Evolutionary conservation across 2,113 vertebrate species (phyloP), one percentile per base, ranked within the genome.

Genomic region (Amazona guildingii): DNA sequence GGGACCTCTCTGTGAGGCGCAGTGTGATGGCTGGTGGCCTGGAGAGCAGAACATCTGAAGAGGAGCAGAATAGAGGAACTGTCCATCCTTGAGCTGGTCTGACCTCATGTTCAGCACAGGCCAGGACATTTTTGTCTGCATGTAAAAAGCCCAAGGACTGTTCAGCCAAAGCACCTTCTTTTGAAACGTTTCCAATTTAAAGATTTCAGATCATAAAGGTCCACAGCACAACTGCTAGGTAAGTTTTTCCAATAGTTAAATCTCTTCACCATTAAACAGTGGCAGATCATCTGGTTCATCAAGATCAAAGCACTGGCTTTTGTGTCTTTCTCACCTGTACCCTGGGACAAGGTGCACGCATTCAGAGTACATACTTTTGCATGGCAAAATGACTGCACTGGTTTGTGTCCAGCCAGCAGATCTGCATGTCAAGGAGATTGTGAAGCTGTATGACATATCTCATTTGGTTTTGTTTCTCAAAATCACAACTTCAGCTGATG

Each of bases 381-480:
- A 69, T 7, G 28, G 49, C 63, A 74, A 66, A 91, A 68, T 0
- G 0, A 83, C 31, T 39, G 44, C 25, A 10, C 0, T 61, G 46
- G 4, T 90, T 80, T 80, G 72, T 49, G 37, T 59, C 43, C 48
- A 62, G 70, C 48, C 76, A 86, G 48, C 61, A 91, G 77, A 68
- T 52, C 69, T 33, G 39, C 27, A 91, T 62, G 82, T 82, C 84
- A 48, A 91, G 57, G 48, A 91, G 67, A 25, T 0, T 10, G 17
- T n/a, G 41, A 52, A 91, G 91, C 67, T 94, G 74, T 7, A 59
- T n/a, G 52, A 92, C 59, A 88, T 64, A 83, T 84, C 41, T 95
- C 52, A 76, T 84, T 92, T 89, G 46, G 27, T 95, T 92, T 84
- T 3, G 1, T 94, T 91, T 82, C 89, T 31, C 75, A 68, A 92